Conservation (phyloP, 1,140 invertebrate genomes). For the Hyposmocoma kahamanoa region DNA sequence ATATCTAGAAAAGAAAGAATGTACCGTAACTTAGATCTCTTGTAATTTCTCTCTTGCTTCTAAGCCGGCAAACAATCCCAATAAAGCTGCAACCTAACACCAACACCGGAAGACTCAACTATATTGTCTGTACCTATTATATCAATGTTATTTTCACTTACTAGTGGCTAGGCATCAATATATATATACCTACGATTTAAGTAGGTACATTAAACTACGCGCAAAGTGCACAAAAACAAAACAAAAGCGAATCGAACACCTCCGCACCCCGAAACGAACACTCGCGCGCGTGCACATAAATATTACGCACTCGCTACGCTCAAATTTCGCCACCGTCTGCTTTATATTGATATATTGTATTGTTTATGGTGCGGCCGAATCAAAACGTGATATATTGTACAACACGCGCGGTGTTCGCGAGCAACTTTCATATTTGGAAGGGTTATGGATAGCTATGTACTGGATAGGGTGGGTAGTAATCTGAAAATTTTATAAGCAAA, state of each 20-base stretch:
- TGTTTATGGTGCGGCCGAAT: conserved; percentile 71
- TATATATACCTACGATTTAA: too few species aligned
- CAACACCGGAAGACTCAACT: too few species aligned
- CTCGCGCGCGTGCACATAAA: conserved; percentile 39
- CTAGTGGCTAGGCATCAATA: too few species aligned
- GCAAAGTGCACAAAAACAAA: conserved; percentile 20
- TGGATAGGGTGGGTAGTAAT: conserved; percentile 39
- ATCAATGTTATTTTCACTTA: too few species aligned
- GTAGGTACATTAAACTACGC: too few species aligned
- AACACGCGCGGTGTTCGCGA: conserved; percentile 57
- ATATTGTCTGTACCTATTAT: too few species aligned
- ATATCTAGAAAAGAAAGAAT: too few species aligned
- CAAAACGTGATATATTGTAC: conserved; percentile 71
- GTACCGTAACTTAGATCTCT: too few species aligned
- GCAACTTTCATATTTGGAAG: conserved; percentile 68
- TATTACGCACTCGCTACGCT: conserved; percentile 59
- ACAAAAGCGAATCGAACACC: conserved; percentile 20
- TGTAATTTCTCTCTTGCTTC: too few species aligned
- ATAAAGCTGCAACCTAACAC: too few species aligned
- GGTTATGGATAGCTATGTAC: conserved; percentile 37
- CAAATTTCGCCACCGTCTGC: conserved; percentile 70
- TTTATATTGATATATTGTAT: conserved; percentile 72
- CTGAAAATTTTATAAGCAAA: too few species aligned
- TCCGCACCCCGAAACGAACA: conserved; percentile 22
- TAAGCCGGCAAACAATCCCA: too few species aligned